Percentiles rank a stretch among this genome's conserved stretches.
These are phyloP conservation scores for Bubalus kerabau DNA, from an alignment of 2,113 vertebrate genomes.

Conservation along the genomic window DNA sequence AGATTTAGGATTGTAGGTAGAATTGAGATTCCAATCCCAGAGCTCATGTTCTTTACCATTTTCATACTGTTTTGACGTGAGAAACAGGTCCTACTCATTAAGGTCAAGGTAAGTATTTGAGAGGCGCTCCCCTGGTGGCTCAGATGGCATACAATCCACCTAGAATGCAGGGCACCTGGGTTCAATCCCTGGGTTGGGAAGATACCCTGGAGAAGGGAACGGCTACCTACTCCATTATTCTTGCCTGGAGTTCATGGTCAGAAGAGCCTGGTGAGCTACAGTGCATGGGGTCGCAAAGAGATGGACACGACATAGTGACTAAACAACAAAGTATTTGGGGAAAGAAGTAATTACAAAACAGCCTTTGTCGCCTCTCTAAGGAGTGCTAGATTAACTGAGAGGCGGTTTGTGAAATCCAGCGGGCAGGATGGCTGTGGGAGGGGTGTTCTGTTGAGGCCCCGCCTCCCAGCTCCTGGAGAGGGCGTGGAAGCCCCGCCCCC, in stretches of 20 bases:
- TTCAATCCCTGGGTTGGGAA: not conserved
- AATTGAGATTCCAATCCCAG: not conserved
- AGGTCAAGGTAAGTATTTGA: not conserved
- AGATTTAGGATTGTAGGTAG: not conserved
- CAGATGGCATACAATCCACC: not conserved
- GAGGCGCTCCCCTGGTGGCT: not conserved
- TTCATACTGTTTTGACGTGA: not conserved
- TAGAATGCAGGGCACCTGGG: not conserved
- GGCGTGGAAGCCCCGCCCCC: accelerated
- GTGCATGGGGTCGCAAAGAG: not conserved
- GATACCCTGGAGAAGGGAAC: not conserved
- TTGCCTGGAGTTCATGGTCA: not conserved
- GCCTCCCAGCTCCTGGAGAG: not conserved
- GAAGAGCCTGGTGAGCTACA: not conserved
- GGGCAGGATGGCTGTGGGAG: not conserved
- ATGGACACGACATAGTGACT: not conserved
- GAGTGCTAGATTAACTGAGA: not conserved
- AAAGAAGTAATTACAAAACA: not conserved
- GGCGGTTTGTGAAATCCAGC: not conserved
- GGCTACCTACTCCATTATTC: not conserved
- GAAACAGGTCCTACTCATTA: not conserved
- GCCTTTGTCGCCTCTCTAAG: not conserved
- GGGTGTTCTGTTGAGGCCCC: accelerated
- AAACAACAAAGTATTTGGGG: not conserved
- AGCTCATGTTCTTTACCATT: not conserved